Percentiles rank a stretch among this genome's conserved stretches.
These are phyloP conservation scores for Trypoxylus dichotomus DNA, from an alignment of 1,140 invertebrate genomes.

Conservation along the genomic window DNA sequence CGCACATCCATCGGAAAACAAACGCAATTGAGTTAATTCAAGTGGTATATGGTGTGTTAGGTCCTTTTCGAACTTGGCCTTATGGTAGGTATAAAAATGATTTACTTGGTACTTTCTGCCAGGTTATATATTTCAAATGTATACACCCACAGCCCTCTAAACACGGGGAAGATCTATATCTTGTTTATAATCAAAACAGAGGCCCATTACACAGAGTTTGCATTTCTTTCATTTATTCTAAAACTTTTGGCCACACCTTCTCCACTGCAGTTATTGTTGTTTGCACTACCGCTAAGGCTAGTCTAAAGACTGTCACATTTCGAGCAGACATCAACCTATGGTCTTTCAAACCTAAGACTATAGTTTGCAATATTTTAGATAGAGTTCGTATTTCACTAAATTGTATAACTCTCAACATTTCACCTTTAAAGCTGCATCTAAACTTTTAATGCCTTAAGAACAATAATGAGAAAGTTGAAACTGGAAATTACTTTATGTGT, in stretches of 20 bases:
- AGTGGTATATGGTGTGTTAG: constrained; percentile 35
- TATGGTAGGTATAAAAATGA: not conserved
- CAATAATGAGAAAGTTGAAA: too few species aligned
- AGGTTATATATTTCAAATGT: not conserved
- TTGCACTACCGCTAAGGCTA: not conserved
- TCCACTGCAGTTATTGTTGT: too few species aligned
- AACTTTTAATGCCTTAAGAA: too few species aligned
- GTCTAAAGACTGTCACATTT: not conserved
- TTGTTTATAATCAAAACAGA: not conserved
- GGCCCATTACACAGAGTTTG: not conserved
- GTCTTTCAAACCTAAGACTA: not conserved
- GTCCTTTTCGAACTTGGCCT: constrained; percentile 32
- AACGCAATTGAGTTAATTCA: constrained; percentile 43
- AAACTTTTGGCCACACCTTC: too few species aligned
- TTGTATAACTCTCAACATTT: too few species aligned
- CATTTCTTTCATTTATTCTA: too few species aligned
- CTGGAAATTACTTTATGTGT: too few species aligned
- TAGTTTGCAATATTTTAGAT: too few species aligned
- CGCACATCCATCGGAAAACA: constrained; percentile 42
- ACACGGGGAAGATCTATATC: not conserved
- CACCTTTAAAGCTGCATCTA: too few species aligned
- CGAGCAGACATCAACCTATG: not conserved
- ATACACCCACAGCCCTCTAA: not conserved
- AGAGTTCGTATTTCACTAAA: too few species aligned
- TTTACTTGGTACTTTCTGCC: not conserved